These are phyloP conservation scores for Galeopterus variegatus DNA, from an alignment of 2,113 vertebrate genomes.

Conservation along the genomic window DNA sequence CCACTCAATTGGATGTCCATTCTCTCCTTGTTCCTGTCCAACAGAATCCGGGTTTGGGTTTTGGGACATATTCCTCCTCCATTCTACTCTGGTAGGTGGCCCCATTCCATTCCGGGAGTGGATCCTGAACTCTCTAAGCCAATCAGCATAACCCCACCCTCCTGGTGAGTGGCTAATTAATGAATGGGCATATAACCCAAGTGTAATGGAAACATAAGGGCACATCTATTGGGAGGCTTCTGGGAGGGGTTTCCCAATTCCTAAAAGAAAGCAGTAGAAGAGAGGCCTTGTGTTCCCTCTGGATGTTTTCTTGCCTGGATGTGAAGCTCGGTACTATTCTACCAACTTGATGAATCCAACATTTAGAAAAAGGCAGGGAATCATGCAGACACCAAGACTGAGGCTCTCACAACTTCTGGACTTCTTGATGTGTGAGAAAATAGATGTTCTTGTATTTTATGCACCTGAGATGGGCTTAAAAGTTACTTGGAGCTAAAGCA, in stretches of 20 bases:
- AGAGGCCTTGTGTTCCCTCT: not conserved
- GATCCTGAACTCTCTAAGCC: not conserved
- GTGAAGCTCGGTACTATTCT: not conserved
- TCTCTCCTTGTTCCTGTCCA: conserved; percentile 9
- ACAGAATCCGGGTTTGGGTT: not conserved
- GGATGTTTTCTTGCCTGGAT: not conserved
- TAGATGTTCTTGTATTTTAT: not conserved
- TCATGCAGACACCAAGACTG: not conserved
- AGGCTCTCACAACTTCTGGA: not conserved
- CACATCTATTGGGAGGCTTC: not conserved
- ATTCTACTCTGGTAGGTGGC: not conserved
- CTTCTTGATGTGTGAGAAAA: not conserved
- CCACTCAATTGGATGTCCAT: not conserved
- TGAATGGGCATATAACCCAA: not conserved
- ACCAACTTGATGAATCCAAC: not conserved
- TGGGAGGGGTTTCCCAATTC: not conserved
- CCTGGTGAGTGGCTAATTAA: not conserved
- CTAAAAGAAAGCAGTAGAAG: not conserved
- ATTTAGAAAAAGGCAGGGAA: not conserved
- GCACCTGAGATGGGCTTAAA: not conserved
- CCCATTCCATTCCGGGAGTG: not conserved
- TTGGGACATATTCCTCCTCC: not conserved
- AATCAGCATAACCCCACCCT: not conserved
- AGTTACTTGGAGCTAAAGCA: not conserved
- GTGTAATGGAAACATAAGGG: not conserved